These are phyloP conservation scores for Solen grandis DNA, from an alignment of 1,140 invertebrate genomes.

Conservation along the genomic window DNA sequence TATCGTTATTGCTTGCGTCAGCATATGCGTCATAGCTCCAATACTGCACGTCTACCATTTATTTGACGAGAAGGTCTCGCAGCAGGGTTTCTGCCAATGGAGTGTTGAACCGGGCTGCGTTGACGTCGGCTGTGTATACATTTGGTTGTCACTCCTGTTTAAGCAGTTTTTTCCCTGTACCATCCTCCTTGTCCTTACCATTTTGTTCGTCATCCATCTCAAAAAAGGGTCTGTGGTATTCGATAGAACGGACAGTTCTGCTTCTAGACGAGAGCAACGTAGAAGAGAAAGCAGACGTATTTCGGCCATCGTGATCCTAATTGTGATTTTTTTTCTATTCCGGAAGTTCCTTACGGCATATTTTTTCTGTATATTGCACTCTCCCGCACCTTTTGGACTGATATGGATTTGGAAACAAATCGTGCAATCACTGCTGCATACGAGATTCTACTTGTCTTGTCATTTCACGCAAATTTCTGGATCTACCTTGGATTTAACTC, in stretches of 20 bases:
- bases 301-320: slow-evolving; percentile 26
- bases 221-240: neutral
- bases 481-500: too few species aligned
- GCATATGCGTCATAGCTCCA: neutral
- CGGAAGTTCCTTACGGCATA: slow-evolving; percentile 43
- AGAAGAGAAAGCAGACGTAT: slow-evolving; percentile 20
- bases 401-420: slow-evolving; percentile 11
- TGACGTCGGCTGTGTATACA: neutral
- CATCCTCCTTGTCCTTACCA: slow-evolving; percentile 1
- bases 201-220: slow-evolving; percentile 21
- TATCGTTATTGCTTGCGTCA: neutral
- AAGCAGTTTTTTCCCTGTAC: slow-evolving; percentile 23
- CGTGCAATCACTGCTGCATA: slow-evolving; percentile 15
- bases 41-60: slow-evolving; percentile 35
- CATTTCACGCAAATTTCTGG: slow-evolving; percentile 54
- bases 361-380: slow-evolving; percentile 1
- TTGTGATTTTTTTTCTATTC: slow-evolving; percentile 48
- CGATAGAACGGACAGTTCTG: slow-evolving; percentile 1
- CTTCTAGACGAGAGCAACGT: slow-evolving; percentile 12
- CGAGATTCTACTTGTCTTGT: slow-evolving; percentile 38
- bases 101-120: neutral
- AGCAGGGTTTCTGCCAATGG: slow-evolving; percentile 31
- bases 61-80: neutral
- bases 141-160: slow-evolving; percentile 33
- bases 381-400: neutral